A percentile compares a stretch with the other conserved stretches of the same genome.
Evolutionary conservation across 2,113 vertebrate genomes (phyloP).

Genomic region (Sander lucioperca): DNA sequence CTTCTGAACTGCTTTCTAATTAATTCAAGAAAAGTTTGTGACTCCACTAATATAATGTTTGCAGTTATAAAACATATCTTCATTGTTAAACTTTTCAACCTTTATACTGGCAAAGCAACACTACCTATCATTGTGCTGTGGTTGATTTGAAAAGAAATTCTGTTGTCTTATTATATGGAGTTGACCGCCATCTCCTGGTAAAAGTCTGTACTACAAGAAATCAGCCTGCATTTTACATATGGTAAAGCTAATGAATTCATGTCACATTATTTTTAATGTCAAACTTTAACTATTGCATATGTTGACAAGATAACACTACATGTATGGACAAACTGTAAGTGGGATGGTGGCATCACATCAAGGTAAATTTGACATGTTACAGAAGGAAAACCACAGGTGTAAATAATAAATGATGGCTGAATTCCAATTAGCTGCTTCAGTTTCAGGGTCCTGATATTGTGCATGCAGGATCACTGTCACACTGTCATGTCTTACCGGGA

Average conservation of each 20-base stretch:
- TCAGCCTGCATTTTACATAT: background rate
- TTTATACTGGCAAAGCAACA: background rate
- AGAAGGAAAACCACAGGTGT: background rate
- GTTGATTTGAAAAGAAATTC: background rate
- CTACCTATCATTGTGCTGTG: background rate
- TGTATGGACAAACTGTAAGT: background rate
- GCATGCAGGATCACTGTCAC: background rate
- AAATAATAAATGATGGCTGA: background rate
- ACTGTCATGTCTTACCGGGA: background rate
- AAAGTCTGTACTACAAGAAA: conserved; percentile 30
- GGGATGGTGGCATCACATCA: background rate
- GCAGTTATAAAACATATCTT: background rate
- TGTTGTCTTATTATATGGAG: conserved; percentile 53
- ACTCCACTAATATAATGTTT: background rate
- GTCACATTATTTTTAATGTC: background rate
- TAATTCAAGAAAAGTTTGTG: background rate
- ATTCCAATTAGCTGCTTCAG: conserved; percentile 1
- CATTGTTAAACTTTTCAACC: background rate
- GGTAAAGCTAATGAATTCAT: background rate
- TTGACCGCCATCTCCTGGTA: conserved; percentile 71
- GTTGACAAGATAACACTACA: background rate
- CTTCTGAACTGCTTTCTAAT: background rate
- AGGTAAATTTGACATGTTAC: background rate
- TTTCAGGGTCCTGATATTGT: background rate
- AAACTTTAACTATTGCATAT: background rate